These are phyloP conservation scores for Seriola rivoliana DNA, from an alignment of 2,113 vertebrate species.

Conservation along the genomic window DNA sequence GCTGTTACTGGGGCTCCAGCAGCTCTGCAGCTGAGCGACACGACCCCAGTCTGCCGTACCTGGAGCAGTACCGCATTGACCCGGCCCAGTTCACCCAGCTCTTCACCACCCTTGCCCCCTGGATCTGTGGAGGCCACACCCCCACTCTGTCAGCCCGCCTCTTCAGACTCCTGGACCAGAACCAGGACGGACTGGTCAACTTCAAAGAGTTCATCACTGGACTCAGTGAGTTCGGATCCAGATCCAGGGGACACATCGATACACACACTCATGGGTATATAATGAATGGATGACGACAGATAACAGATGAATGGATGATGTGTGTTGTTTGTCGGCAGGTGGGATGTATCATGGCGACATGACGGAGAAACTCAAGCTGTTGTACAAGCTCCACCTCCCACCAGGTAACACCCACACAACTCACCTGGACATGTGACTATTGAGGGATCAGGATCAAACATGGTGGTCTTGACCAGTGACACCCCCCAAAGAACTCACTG, in stretches of 20 bases:
- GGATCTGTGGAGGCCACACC: constrained; percentile 90
- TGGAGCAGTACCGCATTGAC: constrained; percentile 98
- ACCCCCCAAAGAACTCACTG: no score
- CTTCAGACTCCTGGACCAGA: constrained; percentile 93
- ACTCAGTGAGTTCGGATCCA: constrained; percentile 87
- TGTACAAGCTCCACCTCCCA: constrained; percentile 96
- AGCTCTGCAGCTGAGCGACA: constrained; percentile 84
- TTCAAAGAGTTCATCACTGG: constrained; percentile 98
- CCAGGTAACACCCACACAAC: constrained; percentile 85
- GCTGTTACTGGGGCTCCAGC: constrained; percentile 95
- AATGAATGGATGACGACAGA: not conserved
- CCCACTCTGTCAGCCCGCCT: constrained; percentile 88
- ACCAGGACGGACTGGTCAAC: constrained; percentile 95
- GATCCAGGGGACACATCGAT: not conserved
- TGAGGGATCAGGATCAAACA: no score
- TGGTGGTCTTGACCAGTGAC: no score
- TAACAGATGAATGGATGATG: not conserved
- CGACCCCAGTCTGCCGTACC: constrained; percentile 94
- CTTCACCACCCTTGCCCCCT: constrained; percentile 88
- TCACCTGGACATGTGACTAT: not conserved
- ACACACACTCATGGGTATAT: not conserved
- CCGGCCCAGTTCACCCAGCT: constrained; percentile 90
- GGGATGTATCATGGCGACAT: constrained; percentile 98
- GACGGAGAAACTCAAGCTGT: constrained; percentile 94
- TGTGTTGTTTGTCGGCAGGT: constrained; percentile 80